These are phyloP conservation scores for Smutsia gigantea DNA, from an alignment of 2,797 vertebrate species.

Conservation along the genomic window DNA sequence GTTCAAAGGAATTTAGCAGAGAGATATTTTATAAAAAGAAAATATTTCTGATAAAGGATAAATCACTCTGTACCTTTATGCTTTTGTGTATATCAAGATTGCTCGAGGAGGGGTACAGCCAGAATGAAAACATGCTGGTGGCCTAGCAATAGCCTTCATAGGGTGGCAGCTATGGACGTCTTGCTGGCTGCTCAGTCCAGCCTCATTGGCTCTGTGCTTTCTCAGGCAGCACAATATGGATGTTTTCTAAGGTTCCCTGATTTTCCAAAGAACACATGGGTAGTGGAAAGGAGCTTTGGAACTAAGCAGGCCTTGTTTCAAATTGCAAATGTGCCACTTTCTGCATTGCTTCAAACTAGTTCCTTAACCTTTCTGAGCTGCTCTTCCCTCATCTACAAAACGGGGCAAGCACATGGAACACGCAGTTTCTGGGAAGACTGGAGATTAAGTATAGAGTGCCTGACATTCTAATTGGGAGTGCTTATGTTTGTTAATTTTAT, in stretches of 20 bases:
- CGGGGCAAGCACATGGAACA: not conserved
- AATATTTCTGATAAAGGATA: slow-evolving; percentile 2
- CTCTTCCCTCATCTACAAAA: not conserved
- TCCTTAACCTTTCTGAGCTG: not conserved
- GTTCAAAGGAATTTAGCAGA: slow-evolving; percentile 11
- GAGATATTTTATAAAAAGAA: slow-evolving; percentile 8
- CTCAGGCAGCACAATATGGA: not conserved
- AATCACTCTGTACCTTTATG: not conserved
- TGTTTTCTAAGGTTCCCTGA: slow-evolving; percentile 8
- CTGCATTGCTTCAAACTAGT: not conserved
- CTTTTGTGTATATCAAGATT: slow-evolving; percentile 3
- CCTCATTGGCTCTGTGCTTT: not conserved
- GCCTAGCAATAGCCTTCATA: not conserved
- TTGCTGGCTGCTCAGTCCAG: not conserved
- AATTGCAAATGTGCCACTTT: not conserved
- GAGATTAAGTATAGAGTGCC: not conserved
- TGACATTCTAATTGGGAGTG: not conserved
- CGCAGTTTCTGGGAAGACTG: not conserved
- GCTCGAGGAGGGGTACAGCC: not conserved
- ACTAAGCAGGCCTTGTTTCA: not conserved
- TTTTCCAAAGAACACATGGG: slow-evolving; percentile 19
- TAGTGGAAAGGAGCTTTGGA: slow-evolving; percentile 17
- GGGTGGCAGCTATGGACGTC: not conserved
- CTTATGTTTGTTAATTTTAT: not conserved
- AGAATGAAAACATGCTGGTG: not conserved